phyloP scores from a whole-genome alignment of 2,797 vertebrate species.

The Vespertilio murinus region DNA sequence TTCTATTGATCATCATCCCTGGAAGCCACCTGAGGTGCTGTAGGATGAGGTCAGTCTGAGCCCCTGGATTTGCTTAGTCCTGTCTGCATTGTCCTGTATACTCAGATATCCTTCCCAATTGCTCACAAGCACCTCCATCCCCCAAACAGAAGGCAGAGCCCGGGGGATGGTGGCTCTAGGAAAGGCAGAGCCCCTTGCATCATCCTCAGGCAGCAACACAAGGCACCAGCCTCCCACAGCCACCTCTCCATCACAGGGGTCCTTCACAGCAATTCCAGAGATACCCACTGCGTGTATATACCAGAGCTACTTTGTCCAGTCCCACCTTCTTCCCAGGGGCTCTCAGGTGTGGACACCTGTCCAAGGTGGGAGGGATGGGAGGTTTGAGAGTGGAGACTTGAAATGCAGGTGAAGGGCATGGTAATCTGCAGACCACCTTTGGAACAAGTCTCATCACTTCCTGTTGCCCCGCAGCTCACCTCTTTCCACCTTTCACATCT shows the following conservation, averaged over 20 bases:
- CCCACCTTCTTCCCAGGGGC: neutral
- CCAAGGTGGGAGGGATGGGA: neutral
- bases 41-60: neutral
- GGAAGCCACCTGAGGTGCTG: neutral
- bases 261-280: neutral
- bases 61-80: neutral
- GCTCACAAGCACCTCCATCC: neutral
- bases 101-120: neutral
- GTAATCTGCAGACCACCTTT: neutral
- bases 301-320: neutral
- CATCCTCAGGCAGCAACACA: neutral
- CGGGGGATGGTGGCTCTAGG: neutral
- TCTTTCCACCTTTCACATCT: neutral
- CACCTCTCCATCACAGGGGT: fast-evolving
- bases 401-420: fast-evolving
- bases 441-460: fast-evolving
- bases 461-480: neutral
- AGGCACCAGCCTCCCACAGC: neutral
- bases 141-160: neutral
- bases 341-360: neutral
- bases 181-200: neutral
- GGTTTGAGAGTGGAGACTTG: neutral
- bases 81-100: neutral
- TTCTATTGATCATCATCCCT: neutral
- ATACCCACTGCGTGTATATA: too few relatives aligned